Conservation (phyloP, 2,888 invertebrate species). For the Cephus nigrinus region DNA sequence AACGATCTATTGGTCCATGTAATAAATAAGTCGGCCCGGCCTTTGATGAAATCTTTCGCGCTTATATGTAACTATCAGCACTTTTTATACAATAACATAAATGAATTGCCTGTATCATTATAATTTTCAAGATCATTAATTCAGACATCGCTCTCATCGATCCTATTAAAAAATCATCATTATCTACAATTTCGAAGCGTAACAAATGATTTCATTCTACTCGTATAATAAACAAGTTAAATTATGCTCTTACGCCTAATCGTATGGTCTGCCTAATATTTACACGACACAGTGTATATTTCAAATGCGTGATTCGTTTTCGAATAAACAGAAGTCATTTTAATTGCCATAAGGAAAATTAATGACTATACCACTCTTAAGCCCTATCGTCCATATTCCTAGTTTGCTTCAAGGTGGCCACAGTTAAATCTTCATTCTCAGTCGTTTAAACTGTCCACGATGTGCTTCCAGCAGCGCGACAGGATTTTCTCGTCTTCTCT, state of each 20-base stretch:
- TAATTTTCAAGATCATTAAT: not conserved
- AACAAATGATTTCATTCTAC: not conserved
- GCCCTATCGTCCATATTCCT: not conserved
- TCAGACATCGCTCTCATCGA: not conserved
- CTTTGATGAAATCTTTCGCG: slow-evolving; percentile 14
- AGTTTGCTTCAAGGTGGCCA: not conserved
- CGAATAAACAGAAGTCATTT: not conserved
- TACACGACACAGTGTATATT: not conserved
- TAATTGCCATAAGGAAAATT: not conserved
- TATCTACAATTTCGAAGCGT: not conserved
- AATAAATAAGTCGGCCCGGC: not conserved
- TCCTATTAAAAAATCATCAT: not conserved
- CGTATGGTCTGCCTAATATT: not conserved
- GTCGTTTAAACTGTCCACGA: not conserved
- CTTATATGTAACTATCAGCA: slow-evolving; percentile 22
- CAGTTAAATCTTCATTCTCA: not conserved
- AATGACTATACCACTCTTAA: not conserved
- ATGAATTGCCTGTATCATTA: not conserved
- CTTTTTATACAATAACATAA: not conserved
- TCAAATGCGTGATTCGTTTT: not conserved
- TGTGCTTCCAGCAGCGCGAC: not conserved
- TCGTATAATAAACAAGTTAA: not conserved
- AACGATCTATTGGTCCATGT: slow-evolving; percentile 23
- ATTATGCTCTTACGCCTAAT: not conserved
- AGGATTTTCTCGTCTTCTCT: not conserved